phyloP scores from a whole-genome alignment of 2,888 invertebrate genomes.

The Lasius fuliginosus region DNA sequence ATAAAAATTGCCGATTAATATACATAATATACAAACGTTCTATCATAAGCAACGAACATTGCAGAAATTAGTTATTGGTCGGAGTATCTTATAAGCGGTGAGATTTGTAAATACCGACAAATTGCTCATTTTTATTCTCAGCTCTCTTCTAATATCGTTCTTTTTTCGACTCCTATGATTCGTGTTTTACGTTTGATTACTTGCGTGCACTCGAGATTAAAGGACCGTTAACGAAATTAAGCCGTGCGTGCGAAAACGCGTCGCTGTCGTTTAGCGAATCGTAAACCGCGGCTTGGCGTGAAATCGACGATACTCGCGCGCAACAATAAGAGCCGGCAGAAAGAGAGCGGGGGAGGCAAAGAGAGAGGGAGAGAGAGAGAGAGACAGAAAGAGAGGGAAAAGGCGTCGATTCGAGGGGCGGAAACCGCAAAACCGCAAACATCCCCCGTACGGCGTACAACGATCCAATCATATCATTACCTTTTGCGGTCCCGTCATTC shows the following conservation, averaged over 20 bases:
- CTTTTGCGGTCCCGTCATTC: constrained; percentile 84
- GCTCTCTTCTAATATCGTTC: not conserved
- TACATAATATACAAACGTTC: not conserved
- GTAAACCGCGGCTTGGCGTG: constrained; percentile 59
- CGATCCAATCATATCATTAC: constrained; percentile 86
- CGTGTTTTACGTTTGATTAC: constrained; percentile 20
- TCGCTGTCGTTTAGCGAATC: constrained; percentile 50
- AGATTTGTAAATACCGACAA: not conserved
- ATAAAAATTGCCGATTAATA: not conserved
- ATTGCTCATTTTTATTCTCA: not conserved
- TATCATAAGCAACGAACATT: not conserved
- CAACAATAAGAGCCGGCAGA: constrained; percentile 60
- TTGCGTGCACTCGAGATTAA: constrained; percentile 1
- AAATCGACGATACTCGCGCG: constrained; percentile 65
- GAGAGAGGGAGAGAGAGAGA: not conserved
- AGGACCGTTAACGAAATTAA: constrained; percentile 42
- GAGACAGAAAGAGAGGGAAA: constrained; percentile 24
- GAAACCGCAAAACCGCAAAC: constrained; percentile 85
- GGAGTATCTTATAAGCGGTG: not conserved
- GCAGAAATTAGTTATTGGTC: constrained; percentile 13
- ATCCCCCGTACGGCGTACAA: constrained; percentile 80
- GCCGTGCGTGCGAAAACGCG: constrained; percentile 39
- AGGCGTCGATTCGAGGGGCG: constrained; percentile 76
- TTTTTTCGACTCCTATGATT: not conserved
- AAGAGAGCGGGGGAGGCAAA: constrained; percentile 41